Evolutionary conservation across 2,113 vertebrate species (phyloP).

Genomic region (Gobius niger): DNA sequence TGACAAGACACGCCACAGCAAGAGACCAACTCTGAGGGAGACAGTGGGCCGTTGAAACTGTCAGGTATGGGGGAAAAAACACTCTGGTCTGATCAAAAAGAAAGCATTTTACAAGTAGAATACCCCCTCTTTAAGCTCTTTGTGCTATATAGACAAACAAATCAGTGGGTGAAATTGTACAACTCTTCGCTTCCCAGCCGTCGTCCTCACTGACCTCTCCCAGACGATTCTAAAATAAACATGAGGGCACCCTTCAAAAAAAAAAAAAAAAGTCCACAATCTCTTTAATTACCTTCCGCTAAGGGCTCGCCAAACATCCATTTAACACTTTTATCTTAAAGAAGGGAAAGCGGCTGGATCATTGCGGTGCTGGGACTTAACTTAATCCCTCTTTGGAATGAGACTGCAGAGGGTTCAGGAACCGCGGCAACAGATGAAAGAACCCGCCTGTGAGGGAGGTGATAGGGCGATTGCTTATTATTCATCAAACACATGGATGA

Average conservation of each 20-base stretch:
- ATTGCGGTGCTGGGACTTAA: not conserved
- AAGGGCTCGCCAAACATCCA: not conserved
- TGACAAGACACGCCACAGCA: no score
- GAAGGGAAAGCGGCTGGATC: not conserved
- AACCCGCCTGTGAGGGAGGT: not conserved
- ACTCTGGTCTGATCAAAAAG: no score
- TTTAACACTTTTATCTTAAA: not conserved
- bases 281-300: not conserved
- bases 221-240: not conserved
- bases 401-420: constrained; percentile 14
- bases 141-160: no score
- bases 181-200: no score
- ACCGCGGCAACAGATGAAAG: constrained; percentile 19
- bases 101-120: no score
- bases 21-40: no score
- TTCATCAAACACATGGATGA: constrained; percentile 16
- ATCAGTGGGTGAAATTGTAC: no score
- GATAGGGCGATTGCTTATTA: not conserved
- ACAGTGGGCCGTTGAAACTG: no score
- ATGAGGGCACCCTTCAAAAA: no score
- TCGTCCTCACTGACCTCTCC: not conserved
- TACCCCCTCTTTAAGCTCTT: no score
- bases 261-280: not conserved
- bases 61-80: no score
- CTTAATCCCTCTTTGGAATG: constrained; percentile 15